A percentile compares a stretch with the other conserved stretches of the same genome.
Conservation (phyloP, 2,113 vertebrate genomes). For the Dipodomys merriami region DNA sequence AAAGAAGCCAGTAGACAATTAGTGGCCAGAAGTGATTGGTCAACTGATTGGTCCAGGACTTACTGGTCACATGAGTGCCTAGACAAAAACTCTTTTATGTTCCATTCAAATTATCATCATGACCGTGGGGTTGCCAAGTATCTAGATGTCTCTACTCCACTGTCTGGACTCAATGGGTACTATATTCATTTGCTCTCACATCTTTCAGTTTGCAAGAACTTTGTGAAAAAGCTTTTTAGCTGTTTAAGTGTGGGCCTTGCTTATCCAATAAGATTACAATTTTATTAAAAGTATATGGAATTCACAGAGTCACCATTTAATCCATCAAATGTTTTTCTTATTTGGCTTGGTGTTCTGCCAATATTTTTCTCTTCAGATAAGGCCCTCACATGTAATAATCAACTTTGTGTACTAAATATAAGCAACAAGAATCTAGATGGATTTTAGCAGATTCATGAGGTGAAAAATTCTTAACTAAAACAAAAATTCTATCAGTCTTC, state of each 20-base stretch:
- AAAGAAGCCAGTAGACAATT: neutral
- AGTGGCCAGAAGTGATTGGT: neutral
- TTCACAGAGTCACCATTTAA: constrained; percentile 27
- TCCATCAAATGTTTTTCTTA: neutral
- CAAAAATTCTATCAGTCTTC: constrained; percentile 9
- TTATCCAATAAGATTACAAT: constrained; percentile 12
- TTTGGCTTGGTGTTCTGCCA: neutral
- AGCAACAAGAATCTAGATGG: constrained; percentile 14
- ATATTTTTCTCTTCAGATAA: constrained; percentile 50
- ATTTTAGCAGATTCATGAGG: neutral
- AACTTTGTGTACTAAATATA: neutral
- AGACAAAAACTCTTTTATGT: constrained; percentile 34
- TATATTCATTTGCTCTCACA: neutral
- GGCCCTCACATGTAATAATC: neutral
- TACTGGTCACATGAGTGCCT: constrained; percentile 42
- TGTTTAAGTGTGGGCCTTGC: constrained; percentile 9
- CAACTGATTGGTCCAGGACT: neutral
- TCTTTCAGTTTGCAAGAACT: neutral
- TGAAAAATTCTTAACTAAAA: constrained; percentile 48
- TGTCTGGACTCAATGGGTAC: neutral
- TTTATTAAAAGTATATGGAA: neutral
- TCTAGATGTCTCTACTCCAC: constrained; percentile 1
- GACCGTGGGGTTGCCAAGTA: constrained; percentile 45
- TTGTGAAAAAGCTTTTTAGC: constrained; percentile 30
- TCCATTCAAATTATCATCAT: constrained; percentile 32